Evolutionary conservation across 2,797 vertebrate species (phyloP).

Genomic region (Adelosebastes latens): DNA sequence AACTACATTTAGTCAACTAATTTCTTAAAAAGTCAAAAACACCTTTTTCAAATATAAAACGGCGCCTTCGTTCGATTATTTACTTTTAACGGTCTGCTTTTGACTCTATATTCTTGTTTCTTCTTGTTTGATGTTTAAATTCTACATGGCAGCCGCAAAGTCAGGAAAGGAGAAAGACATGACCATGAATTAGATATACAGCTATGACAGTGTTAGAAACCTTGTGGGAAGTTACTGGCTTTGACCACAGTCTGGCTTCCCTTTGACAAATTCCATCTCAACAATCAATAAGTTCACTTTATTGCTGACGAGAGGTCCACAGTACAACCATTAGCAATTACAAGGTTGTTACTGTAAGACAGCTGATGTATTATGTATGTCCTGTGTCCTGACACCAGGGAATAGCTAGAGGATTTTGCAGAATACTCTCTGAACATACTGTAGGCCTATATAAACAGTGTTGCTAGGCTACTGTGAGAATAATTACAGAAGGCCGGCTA

Average conservation of each 20-base stretch:
- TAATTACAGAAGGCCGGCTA: too few species aligned
- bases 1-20: too few species aligned
- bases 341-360: not conserved
- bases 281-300: not conserved
- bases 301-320: not conserved
- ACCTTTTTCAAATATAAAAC: not conserved
- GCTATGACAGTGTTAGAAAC: not conserved
- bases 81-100: not conserved
- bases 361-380: not conserved
- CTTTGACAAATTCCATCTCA: not conserved
- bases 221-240: not conserved
- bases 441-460: too few species aligned
- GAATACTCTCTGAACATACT: too few species aligned
- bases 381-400: not conserved
- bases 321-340: not conserved
- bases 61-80: not conserved
- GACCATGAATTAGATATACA: too few species aligned
- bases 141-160: too few species aligned
- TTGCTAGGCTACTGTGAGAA: too few species aligned
- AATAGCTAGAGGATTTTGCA: not conserved
- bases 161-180: too few species aligned
- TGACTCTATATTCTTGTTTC: not conserved
- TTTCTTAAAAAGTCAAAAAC: too few species aligned
- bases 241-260: not conserved
- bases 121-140: not conserved